Evolutionary conservation across 2,888 invertebrate species (phyloP).

Genomic region (Dynastes hyllus): DNA sequence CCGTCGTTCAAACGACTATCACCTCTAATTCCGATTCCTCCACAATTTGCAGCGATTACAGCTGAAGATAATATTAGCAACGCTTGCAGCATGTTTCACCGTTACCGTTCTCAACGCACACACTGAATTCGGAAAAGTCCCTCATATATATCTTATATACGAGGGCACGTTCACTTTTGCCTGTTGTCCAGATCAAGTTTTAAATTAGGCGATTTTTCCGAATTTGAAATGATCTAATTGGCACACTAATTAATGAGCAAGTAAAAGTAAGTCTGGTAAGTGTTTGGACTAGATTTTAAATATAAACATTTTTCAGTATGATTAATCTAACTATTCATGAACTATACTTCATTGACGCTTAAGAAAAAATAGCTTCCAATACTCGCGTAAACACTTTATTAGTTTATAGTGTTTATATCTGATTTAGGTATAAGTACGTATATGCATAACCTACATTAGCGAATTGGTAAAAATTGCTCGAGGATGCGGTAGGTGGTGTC

Average conservation of each 20-base stretch:
- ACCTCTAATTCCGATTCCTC: background rate
- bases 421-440: no score
- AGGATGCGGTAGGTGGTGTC: background rate
- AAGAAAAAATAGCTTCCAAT: no score
- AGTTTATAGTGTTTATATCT: no score
- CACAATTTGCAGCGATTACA: constrained; percentile 12
- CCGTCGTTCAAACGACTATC: background rate
- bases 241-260: constrained; percentile 4
- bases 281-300: constrained; percentile 10
- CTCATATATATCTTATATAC: constrained; percentile 30
- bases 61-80: constrained; percentile 15
- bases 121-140: constrained; percentile 8
- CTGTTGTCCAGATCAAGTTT: constrained; percentile 18
- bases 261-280: constrained; percentile 18
- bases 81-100: constrained; percentile 5
- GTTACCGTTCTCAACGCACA: background rate
- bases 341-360: background rate
- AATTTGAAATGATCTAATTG: constrained; percentile 1
- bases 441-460: no score
- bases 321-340: background rate
- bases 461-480: no score
- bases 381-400: no score
- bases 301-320: background rate
- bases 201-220: constrained; percentile 21
- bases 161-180: constrained; percentile 27